Evolutionary conservation across 2,888 invertebrate species (phyloP).

Genomic region (Ceraclea dissimilis): DNA sequence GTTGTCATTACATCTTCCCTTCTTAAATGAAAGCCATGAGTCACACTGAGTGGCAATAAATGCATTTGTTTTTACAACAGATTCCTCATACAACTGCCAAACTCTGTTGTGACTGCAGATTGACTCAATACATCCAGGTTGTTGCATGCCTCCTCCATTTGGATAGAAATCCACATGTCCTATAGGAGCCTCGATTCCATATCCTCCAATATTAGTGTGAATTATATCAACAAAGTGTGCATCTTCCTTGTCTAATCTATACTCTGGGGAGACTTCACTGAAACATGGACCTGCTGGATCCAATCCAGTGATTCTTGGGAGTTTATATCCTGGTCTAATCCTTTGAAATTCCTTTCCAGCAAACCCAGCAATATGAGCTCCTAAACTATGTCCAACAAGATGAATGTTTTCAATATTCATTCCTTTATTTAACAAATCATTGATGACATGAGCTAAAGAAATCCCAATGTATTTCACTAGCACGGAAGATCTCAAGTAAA

Average conservation of each 20-base stretch:
- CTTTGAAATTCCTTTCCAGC: constrained; percentile 42
- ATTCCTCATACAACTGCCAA: constrained; percentile 39
- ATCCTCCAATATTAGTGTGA: constrained; percentile 43
- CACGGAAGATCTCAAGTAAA: constrained; percentile 41
- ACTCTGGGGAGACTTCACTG: constrained; percentile 38
- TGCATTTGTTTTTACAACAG: constrained; percentile 1
- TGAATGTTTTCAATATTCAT: constrained; percentile 46
- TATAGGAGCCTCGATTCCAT: constrained; percentile 47
- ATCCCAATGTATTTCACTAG: constrained; percentile 45
- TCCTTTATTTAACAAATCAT: constrained; percentile 37
- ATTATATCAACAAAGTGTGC: constrained; percentile 43
- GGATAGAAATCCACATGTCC: constrained; percentile 71
- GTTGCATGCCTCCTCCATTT: constrained; percentile 60
- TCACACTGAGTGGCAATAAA: constrained; percentile 28
- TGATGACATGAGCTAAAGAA: constrained; percentile 42
- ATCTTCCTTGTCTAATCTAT: constrained; percentile 41
- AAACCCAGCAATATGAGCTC: constrained; percentile 51
- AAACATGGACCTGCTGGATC: constrained; percentile 49
- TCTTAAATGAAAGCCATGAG: constrained; percentile 38
- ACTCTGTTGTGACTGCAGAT: constrained; percentile 45
- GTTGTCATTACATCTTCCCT: constrained; percentile 35
- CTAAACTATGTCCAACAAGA: constrained; percentile 51
- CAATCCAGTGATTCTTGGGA: constrained; percentile 44
- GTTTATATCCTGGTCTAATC: constrained; percentile 31
- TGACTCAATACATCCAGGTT: constrained; percentile 59